Conservation (phyloP, 2,888 invertebrate genomes). For the Nebria brevicollis region DNA sequence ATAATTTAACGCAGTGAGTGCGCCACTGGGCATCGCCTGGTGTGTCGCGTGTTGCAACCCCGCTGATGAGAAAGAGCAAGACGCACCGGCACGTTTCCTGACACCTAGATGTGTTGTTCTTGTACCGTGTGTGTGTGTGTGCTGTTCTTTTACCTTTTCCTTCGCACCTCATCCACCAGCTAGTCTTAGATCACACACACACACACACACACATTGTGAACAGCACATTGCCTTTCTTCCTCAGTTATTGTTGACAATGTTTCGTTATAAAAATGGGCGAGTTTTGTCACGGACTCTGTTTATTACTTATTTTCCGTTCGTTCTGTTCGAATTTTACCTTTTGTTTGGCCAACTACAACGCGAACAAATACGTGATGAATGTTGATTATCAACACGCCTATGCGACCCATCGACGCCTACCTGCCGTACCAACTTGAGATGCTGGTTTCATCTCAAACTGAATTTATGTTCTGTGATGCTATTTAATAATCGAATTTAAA, state of each 20-base stretch:
- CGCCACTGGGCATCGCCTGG: not conserved
- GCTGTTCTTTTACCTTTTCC: not conserved
- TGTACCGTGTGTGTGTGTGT: conserved; percentile 9
- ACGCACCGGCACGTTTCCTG: conserved; percentile 37
- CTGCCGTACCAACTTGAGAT: conserved; percentile 13
- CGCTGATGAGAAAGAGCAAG: conserved; percentile 31
- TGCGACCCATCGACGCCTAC: not conserved
- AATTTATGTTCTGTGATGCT: not conserved
- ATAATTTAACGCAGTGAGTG: not conserved
- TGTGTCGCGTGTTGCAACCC: conserved; percentile 17
- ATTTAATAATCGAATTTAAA: not conserved
- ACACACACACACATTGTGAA: not conserved
- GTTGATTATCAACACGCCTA: conserved; percentile 28
- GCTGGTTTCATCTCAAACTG: not conserved
- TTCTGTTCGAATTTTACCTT: conserved; percentile 43
- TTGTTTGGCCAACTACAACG: conserved; percentile 16
- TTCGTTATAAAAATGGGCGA: conserved; percentile 47
- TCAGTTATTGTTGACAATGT: conserved; percentile 45
- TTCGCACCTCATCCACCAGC: not conserved
- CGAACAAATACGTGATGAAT: conserved; percentile 3
- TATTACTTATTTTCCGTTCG: conserved; percentile 45
- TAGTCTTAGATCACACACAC: not conserved
- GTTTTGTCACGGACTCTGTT: conserved; percentile 47
- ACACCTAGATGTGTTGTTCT: conserved; percentile 34
- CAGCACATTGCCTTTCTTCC: conserved; percentile 17